Conservation (phyloP, 2,888 invertebrate species). For the Ischnura elegans region DNA sequence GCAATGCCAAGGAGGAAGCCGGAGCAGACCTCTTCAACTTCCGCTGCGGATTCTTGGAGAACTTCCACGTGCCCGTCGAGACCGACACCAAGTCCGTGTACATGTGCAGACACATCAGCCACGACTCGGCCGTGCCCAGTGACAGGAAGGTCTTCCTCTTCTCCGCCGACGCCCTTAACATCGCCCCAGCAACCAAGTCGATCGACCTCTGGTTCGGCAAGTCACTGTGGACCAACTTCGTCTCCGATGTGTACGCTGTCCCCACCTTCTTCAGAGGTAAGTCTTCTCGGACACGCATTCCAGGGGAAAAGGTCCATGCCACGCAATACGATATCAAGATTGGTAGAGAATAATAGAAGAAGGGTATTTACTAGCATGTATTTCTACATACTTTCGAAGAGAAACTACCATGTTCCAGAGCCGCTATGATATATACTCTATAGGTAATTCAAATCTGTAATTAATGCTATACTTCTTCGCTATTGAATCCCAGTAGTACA, state of each 20-base stretch:
- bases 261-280: background rate
- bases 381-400: too few species aligned
- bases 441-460: too few species aligned
- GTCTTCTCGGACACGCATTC: background rate
- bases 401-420: too few species aligned
- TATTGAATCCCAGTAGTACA: too few species aligned
- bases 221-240: background rate
- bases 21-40: slow-evolving; percentile 4
- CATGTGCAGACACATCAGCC: background rate
- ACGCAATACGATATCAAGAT: too few species aligned
- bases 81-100: background rate
- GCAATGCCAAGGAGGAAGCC: background rate
- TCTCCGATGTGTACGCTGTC: background rate
- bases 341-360: too few species aligned
- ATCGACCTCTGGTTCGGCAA: background rate
- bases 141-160: background rate
- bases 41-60: background rate
- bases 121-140: background rate
- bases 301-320: too few species aligned
- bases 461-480: too few species aligned
- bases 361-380: too few species aligned
- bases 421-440: too few species aligned
- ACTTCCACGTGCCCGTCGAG: background rate
- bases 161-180: background rate
- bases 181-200: background rate